These are phyloP conservation scores for Myotis pilosus DNA, from an alignment of 2,797 vertebrate genomes.

Conservation along the genomic window DNA sequence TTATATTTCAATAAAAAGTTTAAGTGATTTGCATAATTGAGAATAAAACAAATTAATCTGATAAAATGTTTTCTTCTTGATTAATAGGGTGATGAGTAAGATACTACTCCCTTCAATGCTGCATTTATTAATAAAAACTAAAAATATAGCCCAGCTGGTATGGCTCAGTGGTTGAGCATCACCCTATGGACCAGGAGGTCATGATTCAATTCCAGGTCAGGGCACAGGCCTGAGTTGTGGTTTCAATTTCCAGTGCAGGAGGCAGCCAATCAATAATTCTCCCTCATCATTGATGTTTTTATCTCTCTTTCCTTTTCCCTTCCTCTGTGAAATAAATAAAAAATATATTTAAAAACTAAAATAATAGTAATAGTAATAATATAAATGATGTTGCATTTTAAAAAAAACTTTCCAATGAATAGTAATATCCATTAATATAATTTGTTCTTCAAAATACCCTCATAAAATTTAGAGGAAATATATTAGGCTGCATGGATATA, in stretches of 20 bases:
- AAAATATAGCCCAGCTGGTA: too few species aligned
- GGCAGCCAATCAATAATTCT: too few species aligned
- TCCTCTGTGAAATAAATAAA: too few species aligned
- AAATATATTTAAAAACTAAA: not conserved
- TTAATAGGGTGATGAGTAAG: not conserved
- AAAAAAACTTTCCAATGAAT: not conserved
- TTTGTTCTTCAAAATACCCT: not conserved
- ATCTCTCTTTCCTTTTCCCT: too few species aligned
- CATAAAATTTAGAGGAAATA: not conserved
- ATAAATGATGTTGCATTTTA: not conserved
- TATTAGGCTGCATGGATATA: not conserved
- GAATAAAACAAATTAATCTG: not conserved
- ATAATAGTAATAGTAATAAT: not conserved
- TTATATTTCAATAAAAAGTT: conserved; percentile 11
- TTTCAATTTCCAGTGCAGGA: too few species aligned
- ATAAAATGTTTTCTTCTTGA: not conserved
- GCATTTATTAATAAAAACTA: not conserved
- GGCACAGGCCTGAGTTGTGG: too few species aligned
- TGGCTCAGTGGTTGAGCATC: too few species aligned
- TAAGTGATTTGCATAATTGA: not conserved
- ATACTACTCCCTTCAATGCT: not conserved
- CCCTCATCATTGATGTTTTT: too few species aligned
- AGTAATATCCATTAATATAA: not conserved
- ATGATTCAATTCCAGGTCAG: too few species aligned
- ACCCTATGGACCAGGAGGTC: too few species aligned